Percentiles rank a stretch among this genome's conserved stretches.
phyloP scores from a whole-genome alignment of 1,140 invertebrate genomes.

The Cylas formicarius region DNA sequence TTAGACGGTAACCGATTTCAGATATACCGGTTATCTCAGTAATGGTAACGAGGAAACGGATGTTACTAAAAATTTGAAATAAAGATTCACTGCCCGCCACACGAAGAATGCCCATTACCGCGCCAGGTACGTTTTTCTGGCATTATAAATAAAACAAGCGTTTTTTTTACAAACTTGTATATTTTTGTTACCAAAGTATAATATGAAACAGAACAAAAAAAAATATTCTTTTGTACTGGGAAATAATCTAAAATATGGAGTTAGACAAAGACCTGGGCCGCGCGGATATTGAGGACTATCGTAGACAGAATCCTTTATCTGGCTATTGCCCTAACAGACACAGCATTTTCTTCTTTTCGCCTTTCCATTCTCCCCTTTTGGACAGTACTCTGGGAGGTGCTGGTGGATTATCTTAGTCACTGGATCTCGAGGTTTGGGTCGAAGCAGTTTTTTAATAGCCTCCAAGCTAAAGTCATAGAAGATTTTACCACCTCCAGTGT shows the following conservation, averaged over 20 bases:
- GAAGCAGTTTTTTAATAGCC: slow-evolving; percentile 8
- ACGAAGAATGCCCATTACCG: too few relatives aligned
- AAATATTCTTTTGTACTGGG: too few relatives aligned
- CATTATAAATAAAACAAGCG: too few relatives aligned
- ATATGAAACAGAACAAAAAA: too few relatives aligned
- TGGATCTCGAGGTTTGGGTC: not conserved
- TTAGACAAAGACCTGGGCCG: slow-evolving; percentile 15
- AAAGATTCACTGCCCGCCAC: too few relatives aligned
- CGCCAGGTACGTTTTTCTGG: too few relatives aligned
- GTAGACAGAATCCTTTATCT: slow-evolving; percentile 10
- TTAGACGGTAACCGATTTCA: too few relatives aligned
- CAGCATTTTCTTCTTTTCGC: slow-evolving; percentile 12
- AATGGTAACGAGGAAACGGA: too few relatives aligned
- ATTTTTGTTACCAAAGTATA: too few relatives aligned
- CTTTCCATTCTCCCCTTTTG: slow-evolving; percentile 5
- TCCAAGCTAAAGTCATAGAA: slow-evolving; percentile 8
- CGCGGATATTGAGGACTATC: slow-evolving; percentile 13
- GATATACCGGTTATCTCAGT: too few relatives aligned
- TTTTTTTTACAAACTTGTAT: too few relatives aligned
- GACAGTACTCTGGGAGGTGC: slow-evolving; percentile 11
- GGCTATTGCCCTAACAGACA: slow-evolving; percentile 6
- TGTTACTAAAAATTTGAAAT: too few relatives aligned
- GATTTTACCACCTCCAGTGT: not conserved
- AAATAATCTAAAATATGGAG: slow-evolving; percentile 12
- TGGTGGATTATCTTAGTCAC: slow-evolving; percentile 1